Percentiles rank a stretch among this genome's conserved stretches.
Conservation (phyloP, 1,140 invertebrate species). For the Colletes latitarsis region DNA sequence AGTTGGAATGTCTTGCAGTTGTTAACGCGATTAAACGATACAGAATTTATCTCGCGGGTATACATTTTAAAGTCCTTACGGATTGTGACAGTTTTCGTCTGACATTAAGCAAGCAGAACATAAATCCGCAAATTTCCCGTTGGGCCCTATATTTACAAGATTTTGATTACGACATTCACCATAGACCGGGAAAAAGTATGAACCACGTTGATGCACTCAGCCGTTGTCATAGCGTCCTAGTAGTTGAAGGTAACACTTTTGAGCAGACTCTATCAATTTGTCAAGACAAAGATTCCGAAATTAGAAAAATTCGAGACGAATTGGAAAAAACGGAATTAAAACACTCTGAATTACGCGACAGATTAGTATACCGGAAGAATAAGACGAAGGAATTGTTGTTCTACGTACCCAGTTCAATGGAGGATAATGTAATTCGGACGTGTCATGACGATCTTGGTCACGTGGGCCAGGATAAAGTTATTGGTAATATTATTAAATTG, state of each 20-base stretch:
- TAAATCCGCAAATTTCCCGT: conserved; percentile 6
- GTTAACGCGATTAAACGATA: not conserved
- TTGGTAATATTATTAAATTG: not conserved
- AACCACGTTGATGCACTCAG: conserved; percentile 6
- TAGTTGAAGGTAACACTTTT: conserved; percentile 4
- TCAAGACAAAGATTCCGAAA: not conserved
- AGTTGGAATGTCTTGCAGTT: not conserved
- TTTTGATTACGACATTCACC: not conserved
- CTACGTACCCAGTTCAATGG: conserved; percentile 7
- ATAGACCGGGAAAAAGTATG: not conserved
- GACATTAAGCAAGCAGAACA: not conserved
- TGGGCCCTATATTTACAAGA: conserved; percentile 17
- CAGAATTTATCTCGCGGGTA: not conserved
- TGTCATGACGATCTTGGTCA: not conserved
- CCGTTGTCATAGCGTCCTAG: not conserved
- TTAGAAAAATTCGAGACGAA: not conserved
- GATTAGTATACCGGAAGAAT: not conserved
- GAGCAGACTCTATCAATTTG: conserved; percentile 2
- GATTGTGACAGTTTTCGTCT: conserved; percentile 36
- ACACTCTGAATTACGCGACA: not conserved
- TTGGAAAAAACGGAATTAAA: not conserved
- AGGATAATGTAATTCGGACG: not conserved
- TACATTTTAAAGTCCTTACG: not conserved
- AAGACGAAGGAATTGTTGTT: not conserved
- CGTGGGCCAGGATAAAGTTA: not conserved